Base-by-base conservation (phyloP, 2,888 invertebrate genomes). In the Neocrepidodera transversa region DNA sequence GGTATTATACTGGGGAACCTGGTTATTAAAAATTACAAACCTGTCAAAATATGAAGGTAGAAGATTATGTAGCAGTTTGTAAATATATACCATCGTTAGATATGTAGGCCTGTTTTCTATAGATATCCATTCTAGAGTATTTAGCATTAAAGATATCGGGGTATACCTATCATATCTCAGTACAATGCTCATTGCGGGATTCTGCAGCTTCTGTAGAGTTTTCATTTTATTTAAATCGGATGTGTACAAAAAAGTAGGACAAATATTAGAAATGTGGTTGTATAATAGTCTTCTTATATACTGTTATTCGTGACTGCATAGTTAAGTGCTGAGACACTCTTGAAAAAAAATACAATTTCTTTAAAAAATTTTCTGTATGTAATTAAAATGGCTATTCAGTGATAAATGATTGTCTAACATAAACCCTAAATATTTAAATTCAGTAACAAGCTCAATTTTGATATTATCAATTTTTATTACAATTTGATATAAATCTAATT, bases 61-160 rank as follows among this genome's bases (percentile, higher is more conserved):
- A 35, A 35, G 35, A 35, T 35, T 35, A 10, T 35, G 35, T 10
- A 35, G 8, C 43, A 43, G 16, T 17, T 17, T 50, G 11, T 17
- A 53, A 53, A 53, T 53, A 17, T 43, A 53, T 18, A 17, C 30
- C 30, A 30, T 45, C 30, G 35, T 45, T 35, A 43, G 32, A 53
- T 45, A 53, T 45, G 32, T 45, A 10, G 43, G 45, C 20, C 53
- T 53, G 32, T 14, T 35, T 32, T 45, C 35, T 36, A 36, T 17
- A 32, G 43, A 35, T 45, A 53, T 43, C 53, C 43, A 53, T 32
- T 53, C 45, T 35, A 53, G 20, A 36, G 53, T 53, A 53, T 53
- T 10, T 13, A 47, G 11, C 47, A 47, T 28, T 20, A 10, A 11
- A 6, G 10, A 3, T 28, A 47, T 23, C 11, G 14, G 47, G 8